Evolutionary conservation across 1,140 invertebrate genomes (phyloP), one percentile per base, ranked within the genome.

Genomic region (Eumaeus atala): DNA sequence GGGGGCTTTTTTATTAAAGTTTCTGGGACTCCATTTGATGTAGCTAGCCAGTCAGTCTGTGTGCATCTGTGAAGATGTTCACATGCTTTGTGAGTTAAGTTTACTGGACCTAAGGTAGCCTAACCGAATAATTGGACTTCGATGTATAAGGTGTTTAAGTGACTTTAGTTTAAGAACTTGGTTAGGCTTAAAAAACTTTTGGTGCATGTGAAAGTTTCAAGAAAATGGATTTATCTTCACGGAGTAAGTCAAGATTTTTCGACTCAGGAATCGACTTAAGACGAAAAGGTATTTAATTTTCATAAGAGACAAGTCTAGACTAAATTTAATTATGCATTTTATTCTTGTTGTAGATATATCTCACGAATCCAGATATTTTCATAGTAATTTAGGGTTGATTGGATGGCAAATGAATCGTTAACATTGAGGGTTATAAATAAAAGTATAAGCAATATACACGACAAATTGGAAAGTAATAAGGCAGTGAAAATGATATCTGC

Each of bases 401-500:
- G 40, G 9, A 14, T 9, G 21, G 40, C 34, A 38, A 44, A 47
- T 51, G 51, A 28, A 28, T 54, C 37, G 56, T 58, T 73, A 77
- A 70, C 69, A 64, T 64, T 72, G 58, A 62, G 67, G 70, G 66
- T 61, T 35, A 82, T 84, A 84, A 84, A 84, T 63, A 67, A 60
- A 61, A 60, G 75, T 78, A 87, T 84, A 87, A 83, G 81, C 74
- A 79, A 82, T 83, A 71, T 61, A 78, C 61, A 68, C 70, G 77
- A 87, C 72, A 87, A 87, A 87, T 87, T 87, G 84, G 84, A 84
- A 87, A 87, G 72, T 87, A 87, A 87, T 87, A 87, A 84, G 77
- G 69, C 81, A 75, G 84, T 87, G 84, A 83, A 86, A 84, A 87
- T 84, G 77, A 86, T 84, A 86, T 84, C 79, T 84, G 69, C 62